A percentile compares a stretch with the other conserved stretches of the same genome.
Conservation (phyloP, 37 sponge, comb jelly and placozoan genomes). For the Diacarnus erythraeanus region DNA sequence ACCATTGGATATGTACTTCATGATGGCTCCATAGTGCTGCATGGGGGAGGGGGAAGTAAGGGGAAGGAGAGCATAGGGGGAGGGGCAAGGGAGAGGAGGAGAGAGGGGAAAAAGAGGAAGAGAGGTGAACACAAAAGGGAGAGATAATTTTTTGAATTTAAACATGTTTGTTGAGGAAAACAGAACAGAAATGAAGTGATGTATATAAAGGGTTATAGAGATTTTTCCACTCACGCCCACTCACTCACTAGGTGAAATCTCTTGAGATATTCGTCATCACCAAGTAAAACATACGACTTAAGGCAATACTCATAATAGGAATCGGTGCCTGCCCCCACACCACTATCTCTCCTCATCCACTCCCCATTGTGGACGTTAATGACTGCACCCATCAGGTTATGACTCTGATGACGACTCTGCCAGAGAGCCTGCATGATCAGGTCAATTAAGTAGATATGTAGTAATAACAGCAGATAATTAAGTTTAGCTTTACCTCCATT, state of each 20-base stretch:
- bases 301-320: constrained; percentile 98
- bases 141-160: background rate
- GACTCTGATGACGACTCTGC: constrained; percentile 54
- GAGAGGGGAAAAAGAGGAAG: background rate
- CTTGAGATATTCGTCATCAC: constrained; percentile 69
- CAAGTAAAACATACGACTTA: constrained; percentile 87
- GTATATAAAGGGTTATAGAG: background rate
- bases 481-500: constrained; percentile 58
- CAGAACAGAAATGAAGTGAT: background rate
- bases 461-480: background rate
- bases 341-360: constrained; percentile 85
- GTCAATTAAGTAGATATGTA: background rate
- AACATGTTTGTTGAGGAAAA: background rate
- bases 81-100: constrained; percentile 1
- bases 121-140: background rate
- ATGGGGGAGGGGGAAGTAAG: background rate
- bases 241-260: constrained; percentile 68
- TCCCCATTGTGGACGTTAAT: constrained; percentile 90
- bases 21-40: constrained; percentile 88
- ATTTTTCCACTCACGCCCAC: background rate
- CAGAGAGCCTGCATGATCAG: constrained; percentile 40
- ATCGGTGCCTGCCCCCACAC: constrained; percentile 76
- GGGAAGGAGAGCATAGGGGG: background rate
- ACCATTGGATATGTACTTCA: constrained; percentile 70
- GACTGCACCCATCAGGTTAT: constrained; percentile 82